Percentiles rank a stretch among this genome's conserved stretches.
Evolutionary conservation across 2,113 vertebrate genomes (phyloP).

Genomic region (Pterocles orientalis): DNA sequence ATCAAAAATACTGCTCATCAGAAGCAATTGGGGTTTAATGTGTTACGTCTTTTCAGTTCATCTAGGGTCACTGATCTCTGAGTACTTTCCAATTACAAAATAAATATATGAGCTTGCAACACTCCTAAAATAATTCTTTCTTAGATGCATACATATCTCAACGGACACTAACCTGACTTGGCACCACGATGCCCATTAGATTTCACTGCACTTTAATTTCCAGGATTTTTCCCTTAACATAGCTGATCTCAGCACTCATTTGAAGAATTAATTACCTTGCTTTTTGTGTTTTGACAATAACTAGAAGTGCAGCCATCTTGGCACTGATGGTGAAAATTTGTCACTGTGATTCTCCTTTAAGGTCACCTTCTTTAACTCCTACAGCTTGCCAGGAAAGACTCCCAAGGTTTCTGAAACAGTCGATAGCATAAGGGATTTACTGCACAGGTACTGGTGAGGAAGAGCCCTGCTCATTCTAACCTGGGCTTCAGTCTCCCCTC

Average conservation of each 20-base stretch:
- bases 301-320: neutral
- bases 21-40: neutral
- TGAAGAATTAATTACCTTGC: neutral
- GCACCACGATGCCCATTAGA: fast-evolving
- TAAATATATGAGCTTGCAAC: neutral
- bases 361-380: neutral
- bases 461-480: neutral
- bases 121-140: neutral
- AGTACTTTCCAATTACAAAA: neutral
- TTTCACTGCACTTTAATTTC: neutral
- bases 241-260: neutral
- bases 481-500: neutral
- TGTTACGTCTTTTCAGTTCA: neutral
- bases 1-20: neutral
- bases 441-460: neutral
- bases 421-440: neutral
- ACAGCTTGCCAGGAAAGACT: neutral
- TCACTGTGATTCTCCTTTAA: neutral
- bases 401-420: neutral
- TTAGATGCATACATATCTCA: neutral
- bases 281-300: neutral
- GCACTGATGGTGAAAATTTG: neutral
- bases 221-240: neutral
- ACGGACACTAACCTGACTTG: neutral
- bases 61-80: neutral